Base-by-base conservation (phyloP, 2,797 vertebrate species). In the Parotocinclus haroldoi region DNA sequence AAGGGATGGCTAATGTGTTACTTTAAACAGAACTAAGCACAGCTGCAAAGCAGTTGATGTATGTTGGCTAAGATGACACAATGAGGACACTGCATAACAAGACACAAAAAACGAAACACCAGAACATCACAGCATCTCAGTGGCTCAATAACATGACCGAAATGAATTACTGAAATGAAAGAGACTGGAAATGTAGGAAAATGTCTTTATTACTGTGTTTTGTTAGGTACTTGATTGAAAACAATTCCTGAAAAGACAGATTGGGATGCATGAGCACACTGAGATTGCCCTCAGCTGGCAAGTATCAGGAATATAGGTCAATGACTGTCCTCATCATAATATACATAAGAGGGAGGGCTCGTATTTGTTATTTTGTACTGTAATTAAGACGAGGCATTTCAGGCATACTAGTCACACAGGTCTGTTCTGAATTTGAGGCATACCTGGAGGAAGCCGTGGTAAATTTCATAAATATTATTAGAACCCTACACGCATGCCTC, bases 171-270 rank as follows among this genome's bases (percentile, higher is more conserved):
- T 27, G 27, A 27, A 63, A 56, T n/a, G 14, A 63, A 57, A 8
- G 52, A 56, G 38, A 58, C 44, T 7, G 55, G 27, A 53, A 56
- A 69, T 76, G 67, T 76, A 86, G 84, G 84, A 85, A 82, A 82
- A 75, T 53, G 78, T 67, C 80, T 88, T 89, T 89, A 87, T 86
- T 88, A 80, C 70, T 80, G 68, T 81, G 78, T 80, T 77, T 76
- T 83, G 79, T 80, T 81, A 78, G 76, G 70, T 87, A 89, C 86
- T 86, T 72, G 79, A 83, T 75, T 84, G 72, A 71, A 82, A 81
- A 73, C 58, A 55, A 78, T 70, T 80, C 82, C 81, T 85, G 78
- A 74, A 82, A 76, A 74, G 51, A 27, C 27, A n/a, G 83, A 72
- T 85, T 72, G 62, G 66, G 81, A 76, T 71, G 63, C 49, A 63